Conservation (phyloP, 2,797 vertebrate species). For the Sphenodon punctatus region DNA sequence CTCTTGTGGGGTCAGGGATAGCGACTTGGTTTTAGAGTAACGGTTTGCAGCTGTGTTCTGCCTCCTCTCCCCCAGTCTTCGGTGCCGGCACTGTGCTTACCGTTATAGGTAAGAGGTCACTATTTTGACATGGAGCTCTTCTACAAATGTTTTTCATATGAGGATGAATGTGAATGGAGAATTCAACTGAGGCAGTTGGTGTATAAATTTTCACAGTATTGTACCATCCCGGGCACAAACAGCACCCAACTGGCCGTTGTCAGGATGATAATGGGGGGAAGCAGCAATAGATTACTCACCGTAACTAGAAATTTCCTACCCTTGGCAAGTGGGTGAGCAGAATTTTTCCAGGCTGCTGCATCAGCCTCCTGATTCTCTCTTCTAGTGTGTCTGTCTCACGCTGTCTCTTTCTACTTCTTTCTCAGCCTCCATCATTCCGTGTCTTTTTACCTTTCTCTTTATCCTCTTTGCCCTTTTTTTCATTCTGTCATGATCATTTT, state of each 20-base stretch:
- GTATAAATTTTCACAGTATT: too few relatives aligned
- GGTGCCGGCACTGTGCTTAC: slow-evolving; percentile 7
- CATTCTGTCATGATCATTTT: too few relatives aligned
- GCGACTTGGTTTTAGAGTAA: not conserved
- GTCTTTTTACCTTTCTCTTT: too few relatives aligned
- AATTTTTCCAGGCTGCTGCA: not conserved
- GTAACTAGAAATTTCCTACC: not conserved
- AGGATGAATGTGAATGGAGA: not conserved
- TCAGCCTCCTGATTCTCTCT: not conserved
- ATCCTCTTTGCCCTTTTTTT: too few relatives aligned
- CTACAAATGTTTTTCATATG: not conserved
- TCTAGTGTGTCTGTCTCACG: not conserved
- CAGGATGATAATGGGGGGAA: not conserved
- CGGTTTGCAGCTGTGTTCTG: not conserved
- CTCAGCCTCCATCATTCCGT: too few relatives aligned
- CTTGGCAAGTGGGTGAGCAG: not conserved
- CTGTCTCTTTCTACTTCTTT: too few relatives aligned
- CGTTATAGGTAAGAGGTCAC: slow-evolving; percentile 32
- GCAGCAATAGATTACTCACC: not conserved
- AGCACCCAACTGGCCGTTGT: not conserved
- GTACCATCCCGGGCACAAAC: not conserved
- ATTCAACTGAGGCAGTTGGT: too few relatives aligned
- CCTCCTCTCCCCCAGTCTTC: not conserved
- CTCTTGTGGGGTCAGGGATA: not conserved
- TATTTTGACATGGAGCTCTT: not conserved